Evolutionary conservation across 2,113 vertebrate species (phyloP).

Genomic region (Pelmatolapia mariae): DNA sequence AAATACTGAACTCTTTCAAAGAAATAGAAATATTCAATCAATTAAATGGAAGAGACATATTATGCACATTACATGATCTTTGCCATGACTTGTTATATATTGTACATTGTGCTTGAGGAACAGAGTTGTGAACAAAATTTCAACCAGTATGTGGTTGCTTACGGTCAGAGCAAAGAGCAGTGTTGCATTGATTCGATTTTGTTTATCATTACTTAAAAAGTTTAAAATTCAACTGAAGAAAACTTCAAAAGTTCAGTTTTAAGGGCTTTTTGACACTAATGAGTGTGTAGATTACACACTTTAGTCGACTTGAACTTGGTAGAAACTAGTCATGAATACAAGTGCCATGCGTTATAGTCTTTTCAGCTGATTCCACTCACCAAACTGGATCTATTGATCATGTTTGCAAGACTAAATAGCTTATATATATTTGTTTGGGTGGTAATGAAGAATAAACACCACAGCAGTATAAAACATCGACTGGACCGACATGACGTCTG

Average conservation of each 20-base stretch:
- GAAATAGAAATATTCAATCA: not conserved
- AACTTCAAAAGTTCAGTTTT: fast-evolving
- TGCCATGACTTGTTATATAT: fast-evolving
- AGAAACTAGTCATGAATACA: not conserved
- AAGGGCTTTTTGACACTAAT: not conserved
- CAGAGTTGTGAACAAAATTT: fast-evolving
- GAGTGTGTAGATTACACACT: not conserved
- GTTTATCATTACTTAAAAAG: not conserved
- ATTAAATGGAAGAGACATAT: not conserved
- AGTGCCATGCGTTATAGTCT: not conserved
- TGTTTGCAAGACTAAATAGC: not conserved
- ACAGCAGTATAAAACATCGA: not conserved
- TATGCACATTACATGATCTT: not conserved
- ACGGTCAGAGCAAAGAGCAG: fast-evolving
- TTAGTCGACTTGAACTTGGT: fast-evolving
- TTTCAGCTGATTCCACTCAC: not conserved
- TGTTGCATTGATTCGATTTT: fast-evolving
- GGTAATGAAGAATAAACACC: not conserved
- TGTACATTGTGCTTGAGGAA: not conserved
- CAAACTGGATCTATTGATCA: not conserved
- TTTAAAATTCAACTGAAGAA: not conserved
- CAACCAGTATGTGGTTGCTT: not conserved
- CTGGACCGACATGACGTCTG: not conserved
- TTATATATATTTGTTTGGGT: not conserved
- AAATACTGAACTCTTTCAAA: not conserved